phyloP scores from a whole-genome alignment of 2,888 invertebrate genomes.

The Drymonia ruficornis region DNA sequence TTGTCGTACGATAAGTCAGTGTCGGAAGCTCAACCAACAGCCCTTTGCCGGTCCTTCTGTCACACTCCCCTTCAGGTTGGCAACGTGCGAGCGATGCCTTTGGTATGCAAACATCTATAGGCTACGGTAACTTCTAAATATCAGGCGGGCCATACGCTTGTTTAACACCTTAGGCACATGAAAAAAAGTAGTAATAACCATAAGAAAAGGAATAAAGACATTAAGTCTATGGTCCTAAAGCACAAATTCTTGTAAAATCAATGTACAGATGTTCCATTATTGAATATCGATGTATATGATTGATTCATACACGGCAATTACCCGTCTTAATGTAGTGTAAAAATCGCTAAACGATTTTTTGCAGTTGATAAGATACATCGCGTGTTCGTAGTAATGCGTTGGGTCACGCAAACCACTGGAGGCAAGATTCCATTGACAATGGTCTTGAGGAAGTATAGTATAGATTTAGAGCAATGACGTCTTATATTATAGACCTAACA shows the following conservation, averaged over 20 bases:
- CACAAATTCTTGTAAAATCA: neutral
- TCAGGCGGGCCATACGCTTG: too few relatives aligned
- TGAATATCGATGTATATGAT: constrained; percentile 7
- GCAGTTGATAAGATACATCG: constrained; percentile 22
- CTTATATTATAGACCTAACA: too few relatives aligned
- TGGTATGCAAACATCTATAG: too few relatives aligned
- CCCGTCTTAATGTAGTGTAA: constrained; percentile 4
- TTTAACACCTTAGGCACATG: too few relatives aligned
- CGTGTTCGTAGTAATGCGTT: constrained; percentile 27
- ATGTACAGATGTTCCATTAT: neutral
- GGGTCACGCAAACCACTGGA: constrained; percentile 30
- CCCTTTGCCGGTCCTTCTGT: too few relatives aligned
- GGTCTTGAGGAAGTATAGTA: constrained; percentile 10
- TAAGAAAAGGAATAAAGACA: neutral
- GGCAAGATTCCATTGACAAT: constrained; percentile 3
- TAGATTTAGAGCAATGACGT: neutral
- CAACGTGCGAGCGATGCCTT: too few relatives aligned
- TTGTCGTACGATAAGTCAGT: too few relatives aligned
- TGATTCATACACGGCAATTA: constrained; percentile 10
- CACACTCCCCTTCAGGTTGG: too few relatives aligned
- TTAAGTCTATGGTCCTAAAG: neutral
- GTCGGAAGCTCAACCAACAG: too few relatives aligned
- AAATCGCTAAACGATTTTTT: constrained; percentile 10
- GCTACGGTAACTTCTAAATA: too few relatives aligned
- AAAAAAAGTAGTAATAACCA: too few relatives aligned